Conservation (phyloP, 2,797 vertebrate genomes). For the Rhyacichthys aspro region DNA sequence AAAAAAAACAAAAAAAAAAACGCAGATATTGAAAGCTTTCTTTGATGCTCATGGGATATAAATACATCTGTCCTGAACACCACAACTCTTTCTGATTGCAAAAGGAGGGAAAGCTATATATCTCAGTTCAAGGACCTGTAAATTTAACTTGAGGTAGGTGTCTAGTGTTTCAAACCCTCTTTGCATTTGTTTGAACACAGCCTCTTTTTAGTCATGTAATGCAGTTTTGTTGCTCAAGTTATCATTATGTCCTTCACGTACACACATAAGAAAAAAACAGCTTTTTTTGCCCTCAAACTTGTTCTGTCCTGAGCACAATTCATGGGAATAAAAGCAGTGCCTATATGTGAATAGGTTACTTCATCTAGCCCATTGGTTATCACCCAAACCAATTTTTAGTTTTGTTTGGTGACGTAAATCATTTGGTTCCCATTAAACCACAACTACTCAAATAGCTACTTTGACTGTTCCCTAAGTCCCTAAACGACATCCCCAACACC, state of each 20-base stretch:
- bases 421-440: slow-evolving; percentile 41
- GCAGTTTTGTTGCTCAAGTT: slow-evolving; percentile 62
- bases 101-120: slow-evolving; percentile 75
- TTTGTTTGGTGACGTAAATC: slow-evolving; percentile 50
- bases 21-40: slow-evolving; percentile 72
- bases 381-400: slow-evolving; percentile 38
- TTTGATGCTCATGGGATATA: slow-evolving; percentile 77
- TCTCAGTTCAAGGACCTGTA: slow-evolving; percentile 82
- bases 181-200: slow-evolving; percentile 73
- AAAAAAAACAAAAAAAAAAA: slow-evolving; percentile 34
- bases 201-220: slow-evolving; percentile 65
- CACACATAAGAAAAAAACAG: slow-evolving; percentile 63
- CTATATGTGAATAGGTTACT: slow-evolving; percentile 85
- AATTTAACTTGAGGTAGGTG: slow-evolving; percentile 89
- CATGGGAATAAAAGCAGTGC: slow-evolving; percentile 80
- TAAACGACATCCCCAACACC: slow-evolving; percentile 66
- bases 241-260: slow-evolving; percentile 61
- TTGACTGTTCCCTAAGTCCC: slow-evolving; percentile 48
- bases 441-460: slow-evolving; percentile 53
- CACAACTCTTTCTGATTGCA: slow-evolving; percentile 74
- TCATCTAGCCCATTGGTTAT: slow-evolving; percentile 62
- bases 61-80: slow-evolving; percentile 70
- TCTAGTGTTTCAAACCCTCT: slow-evolving; percentile 79
- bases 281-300: slow-evolving; percentile 27
- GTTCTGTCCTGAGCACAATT: slow-evolving; percentile 62